Conservation (phyloP, 2,113 vertebrate species). For the Cichladusa arquata region DNA sequence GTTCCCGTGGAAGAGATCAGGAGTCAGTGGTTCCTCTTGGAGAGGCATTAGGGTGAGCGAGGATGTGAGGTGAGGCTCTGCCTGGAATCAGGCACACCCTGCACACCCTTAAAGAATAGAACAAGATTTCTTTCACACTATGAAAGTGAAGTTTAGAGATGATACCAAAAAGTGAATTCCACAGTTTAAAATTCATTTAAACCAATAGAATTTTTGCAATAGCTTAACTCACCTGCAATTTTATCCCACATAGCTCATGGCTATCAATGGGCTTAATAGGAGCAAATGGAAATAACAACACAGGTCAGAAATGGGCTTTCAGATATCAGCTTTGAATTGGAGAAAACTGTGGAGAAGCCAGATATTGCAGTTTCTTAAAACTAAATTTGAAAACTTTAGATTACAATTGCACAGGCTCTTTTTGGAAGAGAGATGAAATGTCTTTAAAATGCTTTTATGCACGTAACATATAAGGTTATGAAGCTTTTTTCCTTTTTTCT, state of each 20-base stretch:
- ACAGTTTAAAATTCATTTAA: neutral
- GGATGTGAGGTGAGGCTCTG: neutral
- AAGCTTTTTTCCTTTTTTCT: neutral
- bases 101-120: neutral
- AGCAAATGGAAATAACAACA: neutral
- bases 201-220: neutral
- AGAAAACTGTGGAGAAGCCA: neutral
- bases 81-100: neutral
- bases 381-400: neutral
- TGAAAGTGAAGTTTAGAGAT: neutral
- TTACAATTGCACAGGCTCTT: neutral
- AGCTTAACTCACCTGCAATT: neutral
- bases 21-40: neutral
- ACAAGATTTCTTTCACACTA: neutral
- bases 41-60: fast-evolving
- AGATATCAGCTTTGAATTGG: neutral
- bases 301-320: neutral
- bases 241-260: neutral
- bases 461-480: neutral
- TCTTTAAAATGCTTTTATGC: neutral
- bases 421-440: neutral
- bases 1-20: fast-evolving
- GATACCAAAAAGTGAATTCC: neutral
- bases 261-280: neutral
- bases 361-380: neutral